Percentiles rank a stretch among this genome's conserved stretches.
Conservation (phyloP, 2,888 invertebrate species). For the Cybosia mesomella region DNA sequence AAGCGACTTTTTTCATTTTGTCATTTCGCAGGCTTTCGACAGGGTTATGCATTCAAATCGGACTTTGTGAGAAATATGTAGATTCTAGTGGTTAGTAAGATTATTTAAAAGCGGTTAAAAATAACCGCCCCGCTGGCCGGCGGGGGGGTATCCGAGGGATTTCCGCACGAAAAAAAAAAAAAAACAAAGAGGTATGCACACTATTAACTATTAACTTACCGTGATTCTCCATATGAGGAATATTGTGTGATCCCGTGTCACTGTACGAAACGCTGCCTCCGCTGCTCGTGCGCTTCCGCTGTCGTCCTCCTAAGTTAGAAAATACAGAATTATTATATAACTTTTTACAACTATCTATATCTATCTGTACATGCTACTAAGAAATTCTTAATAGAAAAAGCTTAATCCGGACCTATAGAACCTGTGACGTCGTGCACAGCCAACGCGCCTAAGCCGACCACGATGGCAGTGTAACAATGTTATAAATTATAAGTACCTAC, state of each 20-base stretch:
- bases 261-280: slow-evolving; percentile 92
- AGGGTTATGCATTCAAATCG: not conserved
- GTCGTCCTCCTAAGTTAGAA: slow-evolving; percentile 75
- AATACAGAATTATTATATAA: not conserved
- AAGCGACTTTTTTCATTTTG: not conserved
- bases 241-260: slow-evolving; percentile 91
- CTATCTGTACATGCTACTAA: too few species aligned
- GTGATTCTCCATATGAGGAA: slow-evolving; percentile 97
- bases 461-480: not conserved
- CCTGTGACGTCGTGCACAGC: not conserved
- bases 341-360: not conserved
- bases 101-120: too few species aligned
- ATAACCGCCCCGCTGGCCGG: too few species aligned
- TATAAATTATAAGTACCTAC: not conserved
- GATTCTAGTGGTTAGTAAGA: not conserved
- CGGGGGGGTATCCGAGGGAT: too few species aligned
- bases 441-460: not conserved
- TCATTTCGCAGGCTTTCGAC: not conserved
- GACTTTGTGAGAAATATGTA: not conserved
- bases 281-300: slow-evolving; percentile 79
- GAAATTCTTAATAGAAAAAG: too few species aligned
- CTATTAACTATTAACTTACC: too few species aligned
- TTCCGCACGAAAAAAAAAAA: too few species aligned
- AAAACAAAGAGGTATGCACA: too few species aligned
- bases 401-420: not conserved